Percentiles rank a stretch among this genome's conserved stretches.
These are phyloP conservation scores for Peucedramus taeniatus DNA, from an alignment of 2,113 vertebrate species.

Conservation along the genomic window DNA sequence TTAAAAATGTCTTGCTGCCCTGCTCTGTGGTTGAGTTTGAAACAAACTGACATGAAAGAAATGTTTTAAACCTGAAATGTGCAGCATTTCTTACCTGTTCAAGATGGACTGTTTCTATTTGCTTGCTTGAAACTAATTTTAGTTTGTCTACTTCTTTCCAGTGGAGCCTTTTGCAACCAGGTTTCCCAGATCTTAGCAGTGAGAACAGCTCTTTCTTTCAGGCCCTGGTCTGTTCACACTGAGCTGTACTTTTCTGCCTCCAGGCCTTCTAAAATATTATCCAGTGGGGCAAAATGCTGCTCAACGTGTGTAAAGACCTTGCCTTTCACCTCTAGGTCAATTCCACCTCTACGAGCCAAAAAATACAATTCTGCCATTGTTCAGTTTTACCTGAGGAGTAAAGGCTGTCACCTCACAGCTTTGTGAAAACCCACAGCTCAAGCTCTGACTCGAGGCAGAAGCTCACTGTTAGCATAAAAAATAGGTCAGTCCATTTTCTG, in stretches of 20 bases:
- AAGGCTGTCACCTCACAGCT: constrained; percentile 40
- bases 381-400: constrained; percentile 5
- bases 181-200: not conserved
- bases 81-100: not conserved
- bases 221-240: not conserved
- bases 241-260: not conserved
- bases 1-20: not conserved
- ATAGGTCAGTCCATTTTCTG: constrained; percentile 44
- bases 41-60: not conserved
- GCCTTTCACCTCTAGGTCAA: constrained; percentile 11
- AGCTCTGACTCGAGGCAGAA: not conserved
- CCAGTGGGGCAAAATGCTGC: not conserved
- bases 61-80: not conserved
- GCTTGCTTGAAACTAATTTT: not conserved
- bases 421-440: constrained; percentile 1
- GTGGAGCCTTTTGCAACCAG: not conserved
- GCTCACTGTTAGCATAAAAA: constrained; percentile 18
- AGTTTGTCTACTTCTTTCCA: not conserved
- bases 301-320: not conserved
- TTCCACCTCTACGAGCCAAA: not conserved
- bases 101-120: not conserved
- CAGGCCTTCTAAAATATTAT: constrained; percentile 1
- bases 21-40: not conserved
- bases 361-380: not conserved
- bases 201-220: not conserved